Evolutionary conservation across 1,140 invertebrate genomes (phyloP).

Genomic region (Drosophila lowei): DNA sequence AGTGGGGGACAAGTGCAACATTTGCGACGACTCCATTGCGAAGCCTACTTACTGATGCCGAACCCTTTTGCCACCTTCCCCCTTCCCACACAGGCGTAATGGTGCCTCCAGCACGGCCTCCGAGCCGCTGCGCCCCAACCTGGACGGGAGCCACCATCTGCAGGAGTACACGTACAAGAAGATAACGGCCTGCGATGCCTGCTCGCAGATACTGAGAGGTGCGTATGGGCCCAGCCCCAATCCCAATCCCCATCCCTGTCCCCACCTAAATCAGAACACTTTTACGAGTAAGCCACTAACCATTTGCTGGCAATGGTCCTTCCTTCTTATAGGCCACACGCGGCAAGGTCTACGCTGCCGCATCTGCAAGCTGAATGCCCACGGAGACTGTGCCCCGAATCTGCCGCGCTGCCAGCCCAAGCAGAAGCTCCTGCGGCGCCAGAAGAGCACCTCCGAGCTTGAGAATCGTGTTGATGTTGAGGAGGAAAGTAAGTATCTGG

Average conservation of each 20-base stretch:
- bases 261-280: neutral
- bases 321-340: conserved; percentile 89
- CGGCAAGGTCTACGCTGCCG: conserved; percentile 95
- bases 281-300: neutral
- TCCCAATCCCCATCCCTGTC: too few species aligned
- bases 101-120: conserved; percentile 84
- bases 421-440: conserved; percentile 90
- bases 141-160: conserved; percentile 90
- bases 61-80: conserved; percentile 33
- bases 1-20: conserved; percentile 29
- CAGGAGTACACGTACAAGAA: conserved; percentile 98
- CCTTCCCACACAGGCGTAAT: conserved; percentile 87
- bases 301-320: neutral
- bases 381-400: conserved; percentile 93
- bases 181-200: conserved; percentile 96
- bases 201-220: conserved; percentile 95
- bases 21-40: conserved; percentile 32
- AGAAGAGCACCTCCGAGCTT: conserved; percentile 93
- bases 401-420: conserved; percentile 92
- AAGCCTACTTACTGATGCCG: conserved; percentile 18
- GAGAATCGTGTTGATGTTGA: conserved; percentile 87
- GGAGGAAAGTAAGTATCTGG: conserved; percentile 88
- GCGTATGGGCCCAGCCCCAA: conserved; percentile 48
- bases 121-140: conserved; percentile 84
- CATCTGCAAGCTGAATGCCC: conserved; percentile 95